Evolutionary conservation across 2,888 invertebrate species (phyloP).

Genomic region (Choristoneura rosaceana): DNA sequence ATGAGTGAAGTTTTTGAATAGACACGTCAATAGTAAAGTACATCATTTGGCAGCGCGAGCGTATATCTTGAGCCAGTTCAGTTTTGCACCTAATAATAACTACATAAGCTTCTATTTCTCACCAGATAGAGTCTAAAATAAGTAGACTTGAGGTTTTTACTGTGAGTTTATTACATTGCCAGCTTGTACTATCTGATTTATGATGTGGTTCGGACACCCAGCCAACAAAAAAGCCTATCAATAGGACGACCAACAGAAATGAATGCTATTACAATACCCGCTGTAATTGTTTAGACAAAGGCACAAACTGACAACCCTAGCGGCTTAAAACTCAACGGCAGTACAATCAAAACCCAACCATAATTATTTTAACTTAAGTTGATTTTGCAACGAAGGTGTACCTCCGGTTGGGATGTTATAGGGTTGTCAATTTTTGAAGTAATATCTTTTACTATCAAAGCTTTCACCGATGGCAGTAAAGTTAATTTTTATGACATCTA

Average conservation of each 20-base stretch:
- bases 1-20: slow-evolving; percentile 66
- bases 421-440: slow-evolving; percentile 46
- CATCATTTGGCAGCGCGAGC: slow-evolving; percentile 67
- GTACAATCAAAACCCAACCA: slow-evolving; percentile 46
- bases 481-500: slow-evolving; percentile 82
- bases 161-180: slow-evolving; percentile 53
- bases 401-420: slow-evolving; percentile 43
- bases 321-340: slow-evolving; percentile 44
- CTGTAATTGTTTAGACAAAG: slow-evolving; percentile 84
- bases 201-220: slow-evolving; percentile 82
- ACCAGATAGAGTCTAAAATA: slow-evolving; percentile 53
- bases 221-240: slow-evolving; percentile 77
- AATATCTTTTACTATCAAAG: slow-evolving; percentile 77
- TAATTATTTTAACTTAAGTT: slow-evolving; percentile 42
- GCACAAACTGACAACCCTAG: slow-evolving; percentile 49
- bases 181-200: slow-evolving; percentile 76
- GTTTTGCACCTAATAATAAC: neutral
- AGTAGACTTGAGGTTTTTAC: slow-evolving; percentile 29
- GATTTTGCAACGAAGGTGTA: slow-evolving; percentile 26
- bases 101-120: slow-evolving; percentile 38
- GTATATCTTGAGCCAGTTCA: slow-evolving; percentile 49
- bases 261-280: slow-evolving; percentile 79
- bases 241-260: slow-evolving; percentile 82
- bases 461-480: slow-evolving; percentile 76
- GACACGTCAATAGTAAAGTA: slow-evolving; percentile 74